A percentile compares a stretch with the other conserved stretches of the same genome.
phyloP scores from a whole-genome alignment of 53 echinoderm and acorn worm species.

The Mesocentrotus franciscanus region DNA sequence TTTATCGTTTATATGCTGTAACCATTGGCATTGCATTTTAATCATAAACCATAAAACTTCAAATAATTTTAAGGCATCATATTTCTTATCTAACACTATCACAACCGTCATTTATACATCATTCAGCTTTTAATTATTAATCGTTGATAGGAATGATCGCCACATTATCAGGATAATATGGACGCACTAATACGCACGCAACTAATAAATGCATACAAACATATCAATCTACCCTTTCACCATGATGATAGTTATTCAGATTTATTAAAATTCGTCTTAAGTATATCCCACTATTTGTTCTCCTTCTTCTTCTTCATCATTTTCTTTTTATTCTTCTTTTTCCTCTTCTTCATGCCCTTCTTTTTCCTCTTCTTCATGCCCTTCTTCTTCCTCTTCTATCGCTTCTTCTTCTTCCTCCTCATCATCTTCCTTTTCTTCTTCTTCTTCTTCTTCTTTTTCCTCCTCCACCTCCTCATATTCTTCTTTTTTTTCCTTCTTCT shows the following conservation, averaged over 20 bases:
- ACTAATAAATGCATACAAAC: background rate
- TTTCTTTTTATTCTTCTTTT: background rate
- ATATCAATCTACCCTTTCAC: background rate
- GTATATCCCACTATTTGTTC: no score
- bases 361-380: no score
- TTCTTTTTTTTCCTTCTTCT: no score
- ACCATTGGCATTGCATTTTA: no score
- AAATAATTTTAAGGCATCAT: no score
- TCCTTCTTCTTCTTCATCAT: background rate
- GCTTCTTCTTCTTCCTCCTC: background rate
- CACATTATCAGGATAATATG: background rate
- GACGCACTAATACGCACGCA: background rate
- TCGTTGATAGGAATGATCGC: background rate
- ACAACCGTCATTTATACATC: background rate
- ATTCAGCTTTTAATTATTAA: background rate
- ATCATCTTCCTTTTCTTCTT: background rate
- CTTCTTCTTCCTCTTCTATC: background rate
- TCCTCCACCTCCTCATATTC: background rate
- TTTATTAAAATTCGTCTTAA: background rate
- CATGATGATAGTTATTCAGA: background rate
- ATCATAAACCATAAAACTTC: no score
- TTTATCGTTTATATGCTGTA: no score
- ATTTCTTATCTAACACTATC: background rate
- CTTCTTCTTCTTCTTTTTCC: background rate
- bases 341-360: no score